A percentile compares a stretch with the other conserved stretches of the same genome.
Conservation (phyloP, 2,888 invertebrate species). For the Apocheima hispidaria region DNA sequence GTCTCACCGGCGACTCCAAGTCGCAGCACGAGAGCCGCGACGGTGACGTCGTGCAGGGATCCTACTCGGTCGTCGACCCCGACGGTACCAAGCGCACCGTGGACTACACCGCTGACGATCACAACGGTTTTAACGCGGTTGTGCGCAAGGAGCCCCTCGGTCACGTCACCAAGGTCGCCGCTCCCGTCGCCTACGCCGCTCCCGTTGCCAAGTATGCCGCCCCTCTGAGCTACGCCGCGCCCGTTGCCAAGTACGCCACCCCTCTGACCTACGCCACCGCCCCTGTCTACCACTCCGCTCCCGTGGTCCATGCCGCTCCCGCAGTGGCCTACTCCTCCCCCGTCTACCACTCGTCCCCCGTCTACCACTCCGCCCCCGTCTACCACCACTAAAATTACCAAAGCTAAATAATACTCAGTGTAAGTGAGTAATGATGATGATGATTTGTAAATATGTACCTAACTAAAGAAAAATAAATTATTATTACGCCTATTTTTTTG, state of each 20-base stretch:
- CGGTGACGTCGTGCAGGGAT: slow-evolving; percentile 80
- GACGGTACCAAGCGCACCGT: slow-evolving; percentile 81
- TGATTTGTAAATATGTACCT: slow-evolving; percentile 27
- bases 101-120: slow-evolving; percentile 79
- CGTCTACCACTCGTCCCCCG: slow-evolving; percentile 59
- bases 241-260: slow-evolving; percentile 2
- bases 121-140: slow-evolving; percentile 82
- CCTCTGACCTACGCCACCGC: slow-evolving; percentile 63
- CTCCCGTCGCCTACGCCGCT: slow-evolving; percentile 48
- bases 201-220: slow-evolving; percentile 52
- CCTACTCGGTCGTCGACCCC: slow-evolving; percentile 79
- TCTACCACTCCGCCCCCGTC: slow-evolving; percentile 49
- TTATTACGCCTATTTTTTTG: slow-evolving; percentile 14
- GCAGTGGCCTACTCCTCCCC: slow-evolving; percentile 71
- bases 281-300: slow-evolving; percentile 64
- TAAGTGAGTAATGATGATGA: slow-evolving; percentile 21
- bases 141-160: slow-evolving; percentile 74
- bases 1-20: slow-evolving; percentile 76
- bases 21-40: slow-evolving; percentile 78
- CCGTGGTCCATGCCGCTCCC: slow-evolving; percentile 64
- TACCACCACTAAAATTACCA: slow-evolving; percentile 74
- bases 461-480: slow-evolving; percentile 35
- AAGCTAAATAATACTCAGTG: neutral
- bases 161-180: slow-evolving; percentile 61
- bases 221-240: slow-evolving; percentile 53